Percentiles rank a stretch among this genome's conserved stretches.
These are phyloP conservation scores for Mesembrinibis cayennensis DNA, from an alignment of 2,113 vertebrate genomes.

Conservation along the genomic window DNA sequence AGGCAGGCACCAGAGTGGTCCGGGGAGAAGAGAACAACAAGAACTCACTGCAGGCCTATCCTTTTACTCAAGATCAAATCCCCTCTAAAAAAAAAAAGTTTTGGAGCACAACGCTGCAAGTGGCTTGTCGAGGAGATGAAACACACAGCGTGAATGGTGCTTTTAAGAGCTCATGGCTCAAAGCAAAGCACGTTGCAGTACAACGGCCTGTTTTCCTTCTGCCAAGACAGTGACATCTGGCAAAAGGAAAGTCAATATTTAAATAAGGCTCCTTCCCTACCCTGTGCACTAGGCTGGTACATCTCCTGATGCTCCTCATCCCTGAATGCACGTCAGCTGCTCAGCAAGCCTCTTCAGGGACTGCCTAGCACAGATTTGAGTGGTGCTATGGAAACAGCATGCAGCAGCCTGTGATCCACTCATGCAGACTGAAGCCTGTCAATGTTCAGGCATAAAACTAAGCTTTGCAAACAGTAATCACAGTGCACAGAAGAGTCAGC, in stretches of 20 bases:
- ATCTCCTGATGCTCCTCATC: neutral
- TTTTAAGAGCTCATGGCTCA: neutral
- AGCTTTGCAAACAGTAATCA: neutral
- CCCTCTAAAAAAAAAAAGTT: neutral
- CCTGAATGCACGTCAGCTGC: neutral
- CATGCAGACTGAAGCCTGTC: neutral
- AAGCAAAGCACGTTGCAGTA: neutral
- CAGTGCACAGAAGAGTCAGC: neutral
- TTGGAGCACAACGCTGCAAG: neutral
- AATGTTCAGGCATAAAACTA: neutral
- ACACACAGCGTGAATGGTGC: neutral
- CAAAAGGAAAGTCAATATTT: neutral
- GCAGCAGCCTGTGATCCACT: neutral
- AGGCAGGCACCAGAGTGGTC: neutral
- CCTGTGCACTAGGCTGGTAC: neutral
- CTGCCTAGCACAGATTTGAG: neutral
- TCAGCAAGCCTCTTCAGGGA: neutral
- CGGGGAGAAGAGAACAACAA: neutral
- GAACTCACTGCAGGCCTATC: neutral
- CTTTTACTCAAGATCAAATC: neutral
- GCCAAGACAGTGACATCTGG: neutral
- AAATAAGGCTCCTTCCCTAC: neutral
- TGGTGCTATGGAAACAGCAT: conserved; percentile 1
- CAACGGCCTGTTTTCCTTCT: neutral
- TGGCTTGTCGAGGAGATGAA: neutral